These are phyloP conservation scores for Sycobia sp. DNA, from an alignment of 1,140 invertebrate species.

Conservation along the genomic window DNA sequence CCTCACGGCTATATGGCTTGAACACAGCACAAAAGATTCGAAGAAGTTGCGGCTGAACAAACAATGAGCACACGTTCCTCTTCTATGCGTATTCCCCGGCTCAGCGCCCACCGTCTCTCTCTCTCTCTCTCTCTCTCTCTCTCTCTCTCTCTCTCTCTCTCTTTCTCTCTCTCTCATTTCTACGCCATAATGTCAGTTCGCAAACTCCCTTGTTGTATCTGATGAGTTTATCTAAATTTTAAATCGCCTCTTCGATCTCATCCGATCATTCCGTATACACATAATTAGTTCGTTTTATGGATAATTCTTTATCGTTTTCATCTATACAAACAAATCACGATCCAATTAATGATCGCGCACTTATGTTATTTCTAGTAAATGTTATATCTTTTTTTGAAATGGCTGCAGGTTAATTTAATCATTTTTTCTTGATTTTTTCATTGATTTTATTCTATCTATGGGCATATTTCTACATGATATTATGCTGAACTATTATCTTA, in stretches of 20 bases:
- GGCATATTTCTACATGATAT: too few species aligned
- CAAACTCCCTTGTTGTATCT: conserved; percentile 12
- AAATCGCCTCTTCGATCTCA: conserved; percentile 8
- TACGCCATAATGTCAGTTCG: neutral
- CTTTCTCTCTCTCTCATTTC: neutral
- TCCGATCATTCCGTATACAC: conserved; percentile 4
- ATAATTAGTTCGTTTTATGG: conserved; percentile 27
- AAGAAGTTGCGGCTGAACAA: conserved; percentile 51
- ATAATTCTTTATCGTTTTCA: conserved; percentile 17
- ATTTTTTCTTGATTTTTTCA: too few species aligned
- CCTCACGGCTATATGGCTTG: neutral
- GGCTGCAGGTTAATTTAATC: too few species aligned
- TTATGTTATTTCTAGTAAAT: too few species aligned
- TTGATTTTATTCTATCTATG: too few species aligned
- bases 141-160: neutral
- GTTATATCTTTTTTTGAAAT: too few species aligned
- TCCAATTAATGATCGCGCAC: too few species aligned
- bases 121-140: neutral
- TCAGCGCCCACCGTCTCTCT: too few species aligned
- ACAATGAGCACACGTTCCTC: conserved; percentile 35
- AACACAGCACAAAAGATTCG: conserved; percentile 45
- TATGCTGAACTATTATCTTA: too few species aligned
- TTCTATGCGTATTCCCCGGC: neutral
- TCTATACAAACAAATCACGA: too few species aligned
- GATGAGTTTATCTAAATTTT: conserved; percentile 24